Conservation (phyloP, 2,888 invertebrate genomes). For the Pyrocoelia pectoralis region DNA sequence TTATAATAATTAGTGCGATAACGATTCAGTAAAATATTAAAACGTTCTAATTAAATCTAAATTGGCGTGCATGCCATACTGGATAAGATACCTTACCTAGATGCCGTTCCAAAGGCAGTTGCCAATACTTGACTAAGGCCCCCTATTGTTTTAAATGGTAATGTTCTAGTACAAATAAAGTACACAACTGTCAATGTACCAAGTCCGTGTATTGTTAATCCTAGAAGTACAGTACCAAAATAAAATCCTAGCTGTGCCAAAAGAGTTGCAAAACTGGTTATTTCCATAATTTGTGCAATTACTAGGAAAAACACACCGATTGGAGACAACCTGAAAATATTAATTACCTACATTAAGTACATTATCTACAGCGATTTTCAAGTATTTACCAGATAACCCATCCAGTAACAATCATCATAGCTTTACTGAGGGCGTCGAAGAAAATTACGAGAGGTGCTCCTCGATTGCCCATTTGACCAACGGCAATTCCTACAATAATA, state of each 20-base stretch:
- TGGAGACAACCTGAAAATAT: conserved; percentile 78
- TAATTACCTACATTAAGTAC: too few species aligned
- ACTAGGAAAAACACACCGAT: conserved; percentile 89
- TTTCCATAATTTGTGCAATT: conserved; percentile 90
- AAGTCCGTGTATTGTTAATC: conserved; percentile 90
- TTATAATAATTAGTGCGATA: too few species aligned
- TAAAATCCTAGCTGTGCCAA: conserved; percentile 91
- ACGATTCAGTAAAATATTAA: too few species aligned
- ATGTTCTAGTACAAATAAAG: conserved; percentile 79
- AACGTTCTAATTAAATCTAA: too few species aligned
- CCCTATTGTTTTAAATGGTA: conserved; percentile 83
- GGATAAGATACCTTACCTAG: too few species aligned
- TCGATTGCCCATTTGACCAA: conserved; percentile 85
- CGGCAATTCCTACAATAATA: conserved; percentile 85
- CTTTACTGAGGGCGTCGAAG: conserved; percentile 87
- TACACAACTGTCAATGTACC: conserved; percentile 89
- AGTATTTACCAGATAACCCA: conserved; percentile 90
- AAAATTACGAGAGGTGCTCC: conserved; percentile 85
- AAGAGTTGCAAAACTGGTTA: conserved; percentile 83
- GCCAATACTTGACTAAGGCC: conserved; percentile 91
- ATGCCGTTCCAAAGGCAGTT: conserved; percentile 96
- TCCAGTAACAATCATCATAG: conserved; percentile 95
- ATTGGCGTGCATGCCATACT: too few species aligned
- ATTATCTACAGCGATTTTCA: background rate
- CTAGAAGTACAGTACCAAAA: conserved; percentile 91